Evolutionary conservation across 2,888 invertebrate species (phyloP), one percentile per base, ranked within the genome.

Genomic region (Tryphoninae sp.): DNA sequence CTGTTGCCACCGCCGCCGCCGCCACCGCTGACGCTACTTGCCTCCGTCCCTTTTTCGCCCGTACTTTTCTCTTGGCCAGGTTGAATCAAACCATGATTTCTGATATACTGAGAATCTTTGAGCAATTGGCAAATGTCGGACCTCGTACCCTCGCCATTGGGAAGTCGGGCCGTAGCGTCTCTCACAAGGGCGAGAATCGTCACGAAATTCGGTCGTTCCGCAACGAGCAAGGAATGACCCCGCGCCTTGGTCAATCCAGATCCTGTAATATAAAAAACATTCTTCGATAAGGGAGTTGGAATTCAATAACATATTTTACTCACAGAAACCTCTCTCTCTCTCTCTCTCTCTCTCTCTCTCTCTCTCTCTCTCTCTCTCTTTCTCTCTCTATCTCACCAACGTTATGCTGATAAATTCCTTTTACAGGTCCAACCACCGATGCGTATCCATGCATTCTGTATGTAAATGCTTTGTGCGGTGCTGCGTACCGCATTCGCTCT

Each of bases 71-170:
- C 92, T 61, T 82, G 82, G 1, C 82, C 79, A 19, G 79, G 62
- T 51, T 82, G 81, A 23, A 76, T 40, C 1, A 78, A 53, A n/a
- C 82, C 79, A 26, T 82, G 76, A 13, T 82, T 79, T 84, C 93
- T 92, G 26, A 94, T 93, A 84, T 95, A 96, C 87, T 95, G 95
- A 0, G 96, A 96, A 88, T 96, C 96, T 86, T 95, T 96, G 72
- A 98, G 93, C 82, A 98, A 93, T 87, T 97, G 97, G 88, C 98
- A 96, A 75, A 98, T 97, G 89, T 98, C 98, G 0, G 96, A 96
- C 1, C 98, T 93, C 0, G 98, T 97, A 13, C 98, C 98, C 93
- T 98, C 98, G 0, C 98, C 98, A 91, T 98, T 98, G 0, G 98
- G 98, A 86, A 98, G 93, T 22, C 98, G 93, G 0, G 98, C 98